Conservation (phyloP, 2,888 invertebrate species). For the Zygogramma bicolorata region DNA sequence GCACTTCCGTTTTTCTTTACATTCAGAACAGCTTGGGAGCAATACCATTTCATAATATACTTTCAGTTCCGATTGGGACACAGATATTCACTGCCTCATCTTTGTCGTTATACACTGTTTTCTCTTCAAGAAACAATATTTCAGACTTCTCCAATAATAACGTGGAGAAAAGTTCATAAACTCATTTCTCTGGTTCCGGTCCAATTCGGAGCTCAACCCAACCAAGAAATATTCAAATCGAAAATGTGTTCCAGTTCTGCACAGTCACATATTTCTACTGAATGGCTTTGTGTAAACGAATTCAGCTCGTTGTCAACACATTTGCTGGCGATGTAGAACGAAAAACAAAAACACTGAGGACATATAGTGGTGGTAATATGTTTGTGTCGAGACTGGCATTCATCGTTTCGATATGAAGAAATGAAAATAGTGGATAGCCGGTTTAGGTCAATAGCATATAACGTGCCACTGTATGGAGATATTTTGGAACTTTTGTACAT, state of each 20-base stretch:
- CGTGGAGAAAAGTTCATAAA: not conserved
- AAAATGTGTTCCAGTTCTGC: not conserved
- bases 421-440: not conserved
- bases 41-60: no score
- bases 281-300: conserved; percentile 15
- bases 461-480: no score
- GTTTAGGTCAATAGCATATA: no score
- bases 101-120: no score
- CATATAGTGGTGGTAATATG: conserved; percentile 41
- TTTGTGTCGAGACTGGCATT: conserved; percentile 32
- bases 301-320: conserved; percentile 32
- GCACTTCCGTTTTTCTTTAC: no score
- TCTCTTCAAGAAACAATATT: no score
- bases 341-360: conserved; percentile 36
- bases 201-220: not conserved
- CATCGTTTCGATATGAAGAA: conserved; percentile 22
- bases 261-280: not conserved
- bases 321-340: conserved; percentile 29
- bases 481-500: no score
- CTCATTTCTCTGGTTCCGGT: not conserved
- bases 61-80: no score
- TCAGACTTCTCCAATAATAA: not conserved
- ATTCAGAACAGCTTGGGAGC: no score
- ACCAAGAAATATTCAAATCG: not conserved
- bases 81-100: no score